phyloP scores from a whole-genome alignment of 2,888 invertebrate species.

The Mycalesis mineus region DNA sequence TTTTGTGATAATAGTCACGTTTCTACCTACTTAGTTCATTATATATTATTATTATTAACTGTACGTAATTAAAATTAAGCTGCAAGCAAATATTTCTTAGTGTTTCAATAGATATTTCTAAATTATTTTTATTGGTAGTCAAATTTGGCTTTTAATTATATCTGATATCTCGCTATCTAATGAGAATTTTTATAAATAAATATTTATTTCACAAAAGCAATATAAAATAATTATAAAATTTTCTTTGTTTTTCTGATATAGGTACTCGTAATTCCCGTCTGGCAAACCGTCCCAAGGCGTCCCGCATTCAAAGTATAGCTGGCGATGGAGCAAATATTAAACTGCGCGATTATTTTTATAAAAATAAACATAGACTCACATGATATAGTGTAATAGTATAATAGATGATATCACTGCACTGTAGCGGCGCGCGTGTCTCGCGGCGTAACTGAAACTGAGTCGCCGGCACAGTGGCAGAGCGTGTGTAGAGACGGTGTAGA shows the following conservation, averaged over 20 bases:
- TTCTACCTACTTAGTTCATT: too few relatives aligned
- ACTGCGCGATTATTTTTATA: neutral
- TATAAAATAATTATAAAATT: too few relatives aligned
- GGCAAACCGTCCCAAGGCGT: neutral
- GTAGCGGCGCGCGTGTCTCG: constrained; percentile 45
- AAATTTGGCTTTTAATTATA: too few relatives aligned
- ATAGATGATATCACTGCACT: constrained; percentile 55
- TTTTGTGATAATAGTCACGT: too few relatives aligned
- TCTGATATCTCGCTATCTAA: too few relatives aligned
- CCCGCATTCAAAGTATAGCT: neutral
- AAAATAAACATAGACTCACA: constrained; percentile 28
- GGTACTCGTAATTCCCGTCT: neutral
- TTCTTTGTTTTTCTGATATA: constrained; percentile 3
- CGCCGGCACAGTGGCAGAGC: constrained; percentile 29
- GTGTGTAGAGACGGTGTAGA: constrained; percentile 10
- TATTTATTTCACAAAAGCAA: too few relatives aligned
- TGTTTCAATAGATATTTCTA: too few relatives aligned
- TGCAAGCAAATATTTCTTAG: too few relatives aligned
- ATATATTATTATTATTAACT: too few relatives aligned
- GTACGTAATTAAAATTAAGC: too few relatives aligned
- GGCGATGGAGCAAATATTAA: neutral
- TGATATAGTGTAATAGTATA: constrained; percentile 35
- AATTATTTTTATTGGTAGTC: too few relatives aligned
- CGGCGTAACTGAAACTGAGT: constrained; percentile 51
- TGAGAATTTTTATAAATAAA: neutral